Evolutionary conservation across 2,797 vertebrate genomes (phyloP).

Genomic region (Urophycis tenuis): DNA sequence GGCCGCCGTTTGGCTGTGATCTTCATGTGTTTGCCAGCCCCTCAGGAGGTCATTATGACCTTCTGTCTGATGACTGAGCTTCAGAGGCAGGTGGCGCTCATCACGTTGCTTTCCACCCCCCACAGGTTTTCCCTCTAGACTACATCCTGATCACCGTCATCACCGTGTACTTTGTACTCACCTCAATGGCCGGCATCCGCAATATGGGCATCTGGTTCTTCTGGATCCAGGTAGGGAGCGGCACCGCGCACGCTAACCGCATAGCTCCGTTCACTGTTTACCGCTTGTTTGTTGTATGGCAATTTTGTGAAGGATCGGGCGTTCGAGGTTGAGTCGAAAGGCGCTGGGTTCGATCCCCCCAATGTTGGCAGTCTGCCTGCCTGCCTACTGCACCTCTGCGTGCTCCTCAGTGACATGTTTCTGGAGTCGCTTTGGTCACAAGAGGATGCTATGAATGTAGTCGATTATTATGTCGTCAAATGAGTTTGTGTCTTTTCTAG

Average conservation of each 20-base stretch:
- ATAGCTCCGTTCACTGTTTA: neutral
- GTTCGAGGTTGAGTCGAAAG: neutral
- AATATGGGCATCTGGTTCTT: slow-evolving; percentile 99
- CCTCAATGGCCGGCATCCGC: slow-evolving; percentile 97
- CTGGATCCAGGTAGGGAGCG: slow-evolving; percentile 85
- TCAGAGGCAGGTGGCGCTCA: slow-evolving; percentile 19
- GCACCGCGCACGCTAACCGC: neutral
- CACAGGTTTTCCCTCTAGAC: slow-evolving; percentile 94
- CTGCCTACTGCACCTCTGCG: neutral
- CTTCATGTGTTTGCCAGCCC: neutral
- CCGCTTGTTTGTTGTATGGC: neutral
- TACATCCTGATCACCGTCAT: slow-evolving; percentile 95
- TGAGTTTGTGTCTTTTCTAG: neutral
- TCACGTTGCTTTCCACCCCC: slow-evolving; percentile 29
- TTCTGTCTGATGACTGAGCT: neutral
- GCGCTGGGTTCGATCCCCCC: neutral
- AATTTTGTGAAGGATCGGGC: neutral
- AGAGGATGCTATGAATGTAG: neutral
- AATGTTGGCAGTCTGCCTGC: neutral
- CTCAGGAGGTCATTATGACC: slow-evolving; percentile 18
- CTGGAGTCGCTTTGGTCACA: neutral
- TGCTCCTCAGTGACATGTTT: neutral
- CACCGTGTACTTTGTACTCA: slow-evolving; percentile 96
- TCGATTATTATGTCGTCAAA: neutral
- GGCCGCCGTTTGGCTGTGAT: neutral